Evolutionary conservation across 1,140 invertebrate genomes (phyloP), one percentile per base, ranked within the genome.

Genomic region (Druon quercuslanigerum): DNA sequence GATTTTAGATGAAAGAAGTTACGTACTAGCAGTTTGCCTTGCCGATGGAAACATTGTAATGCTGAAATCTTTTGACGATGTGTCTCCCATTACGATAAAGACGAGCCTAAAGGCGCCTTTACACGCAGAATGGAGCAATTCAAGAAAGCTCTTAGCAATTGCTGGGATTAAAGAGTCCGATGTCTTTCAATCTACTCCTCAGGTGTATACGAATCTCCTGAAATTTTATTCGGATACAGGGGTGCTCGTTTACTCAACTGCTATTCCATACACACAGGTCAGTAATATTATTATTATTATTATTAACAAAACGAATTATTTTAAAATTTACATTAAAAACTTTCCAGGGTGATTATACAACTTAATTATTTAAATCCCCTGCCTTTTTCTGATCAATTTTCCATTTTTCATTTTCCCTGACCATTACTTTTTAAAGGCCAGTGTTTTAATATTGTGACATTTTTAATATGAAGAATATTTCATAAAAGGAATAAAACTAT

Each of bases 71-170:
- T 98, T 98, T 87, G 98, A 99, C 90, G 98, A 99, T 90, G 94
- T 98, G 14, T 96, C 95, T 73, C 97, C 97, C 0, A 94, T 95
- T 60, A 94, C 97, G 74, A 95, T 99, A 77, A 93, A 95, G 84
- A 99, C 97, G 0, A 95, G 95, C 4, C 91, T 98, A 73, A 94
- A 95, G 83, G 95, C 96, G 57, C 95, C 95, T 2, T 89, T 97
- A 70, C 94, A 95, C 80, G 96, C 98, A 92, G 98, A 99, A 90
- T 99, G 98, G 98, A 97, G 97, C 66, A 99, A 99, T 89, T 98
- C 97, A 1, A 95, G 97, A 46, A 97, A 98, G 87, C 90, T 98
- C 50, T 91, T 99, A 20, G 98, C 97, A 2, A 97, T 98, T 0
- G 97, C 97, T n/a, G 98, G 98, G 19, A 95, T 94, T 33, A 89